Conservation (phyloP, 1,140 invertebrate genomes). For the Pygmarrhopalites habei region DNA sequence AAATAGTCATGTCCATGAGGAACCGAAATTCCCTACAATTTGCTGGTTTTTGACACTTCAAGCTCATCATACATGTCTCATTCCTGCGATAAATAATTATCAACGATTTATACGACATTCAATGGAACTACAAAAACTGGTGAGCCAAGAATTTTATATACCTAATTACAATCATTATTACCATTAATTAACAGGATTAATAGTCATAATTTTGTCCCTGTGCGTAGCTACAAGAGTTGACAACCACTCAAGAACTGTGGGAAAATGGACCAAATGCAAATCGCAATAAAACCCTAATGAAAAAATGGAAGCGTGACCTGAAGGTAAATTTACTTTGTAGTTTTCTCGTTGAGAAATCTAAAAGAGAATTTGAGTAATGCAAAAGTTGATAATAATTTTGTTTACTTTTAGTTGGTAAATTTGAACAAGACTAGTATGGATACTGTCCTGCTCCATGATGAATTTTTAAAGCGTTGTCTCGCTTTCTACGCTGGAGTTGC, state of each 20-base stretch:
- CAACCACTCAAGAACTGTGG: conserved; percentile 74
- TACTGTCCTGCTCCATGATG: conserved; percentile 73
- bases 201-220: conserved; percentile 14
- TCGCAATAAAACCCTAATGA: conserved; percentile 74
- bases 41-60: conserved; percentile 95
- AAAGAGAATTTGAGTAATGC: too few species aligned
- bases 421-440: conserved; percentile 75
- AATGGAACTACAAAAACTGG: conserved; percentile 80
- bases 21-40: conserved; percentile 86
- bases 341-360: too few species aligned
- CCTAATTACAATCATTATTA: not conserved
- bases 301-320: conserved; percentile 74
- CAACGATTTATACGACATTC: conserved; percentile 71
- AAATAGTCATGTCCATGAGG: conserved; percentile 55
- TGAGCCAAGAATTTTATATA: conserved; percentile 24
- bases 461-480: conserved; percentile 66
- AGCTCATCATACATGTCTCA: conserved; percentile 80
- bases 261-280: conserved; percentile 61
- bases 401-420: conserved; percentile 49
- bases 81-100: conserved; percentile 82
- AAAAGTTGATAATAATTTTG: too few species aligned
- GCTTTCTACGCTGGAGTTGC: conserved; percentile 80
- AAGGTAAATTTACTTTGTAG: conserved; percentile 46
- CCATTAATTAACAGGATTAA: conserved; percentile 1
- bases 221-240: conserved; percentile 64